Conservation (phyloP, 2,797 vertebrate species). For the Gallinago stenura region DNA sequence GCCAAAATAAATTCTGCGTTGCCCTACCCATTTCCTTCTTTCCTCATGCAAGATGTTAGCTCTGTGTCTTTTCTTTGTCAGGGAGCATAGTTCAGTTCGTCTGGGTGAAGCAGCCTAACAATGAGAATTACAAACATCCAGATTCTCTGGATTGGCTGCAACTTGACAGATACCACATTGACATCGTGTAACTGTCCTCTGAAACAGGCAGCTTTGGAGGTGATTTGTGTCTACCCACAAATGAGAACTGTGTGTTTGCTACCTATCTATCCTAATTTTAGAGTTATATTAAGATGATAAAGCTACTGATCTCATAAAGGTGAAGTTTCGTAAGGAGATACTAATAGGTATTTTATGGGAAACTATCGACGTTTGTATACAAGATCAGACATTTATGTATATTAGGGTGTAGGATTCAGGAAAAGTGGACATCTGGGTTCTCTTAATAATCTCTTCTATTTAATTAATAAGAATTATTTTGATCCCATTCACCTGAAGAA, state of each 20-base stretch:
- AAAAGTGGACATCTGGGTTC: slow-evolving; percentile 30
- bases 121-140: not conserved
- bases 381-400: not conserved
- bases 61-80: not conserved
- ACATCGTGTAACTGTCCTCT: not conserved
- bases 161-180: not conserved
- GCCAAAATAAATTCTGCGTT: slow-evolving; percentile 25
- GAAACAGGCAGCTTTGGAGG: not conserved
- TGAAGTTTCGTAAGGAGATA: not conserved
- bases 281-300: not conserved
- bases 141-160: not conserved
- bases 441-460: slow-evolving; percentile 10
- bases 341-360: not conserved
- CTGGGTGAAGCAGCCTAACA: not conserved
- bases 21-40: slow-evolving; percentile 8
- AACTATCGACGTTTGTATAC: not conserved
- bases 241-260: not conserved
- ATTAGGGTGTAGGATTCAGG: not conserved
- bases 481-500: slow-evolving; percentile 4
- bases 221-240: not conserved
- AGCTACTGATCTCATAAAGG: not conserved
- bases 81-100: not conserved
- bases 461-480: slow-evolving; percentile 47
- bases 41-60: not conserved
- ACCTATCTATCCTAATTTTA: not conserved